Evolutionary conservation across 2,797 vertebrate genomes (phyloP).

Genomic region (Meda fulgida): DNA sequence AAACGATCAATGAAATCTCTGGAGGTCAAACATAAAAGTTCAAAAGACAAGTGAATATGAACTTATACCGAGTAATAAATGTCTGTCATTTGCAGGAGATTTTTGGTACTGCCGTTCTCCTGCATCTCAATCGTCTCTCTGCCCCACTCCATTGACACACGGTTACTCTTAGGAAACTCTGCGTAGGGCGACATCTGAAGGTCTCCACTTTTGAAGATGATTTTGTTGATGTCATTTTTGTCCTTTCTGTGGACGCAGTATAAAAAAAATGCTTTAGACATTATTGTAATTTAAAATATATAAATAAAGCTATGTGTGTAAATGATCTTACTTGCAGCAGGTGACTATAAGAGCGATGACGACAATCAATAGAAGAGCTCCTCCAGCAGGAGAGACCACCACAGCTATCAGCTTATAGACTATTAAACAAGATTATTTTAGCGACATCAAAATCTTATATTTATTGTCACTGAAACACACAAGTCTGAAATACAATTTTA

Average conservation of each 20-base stretch:
- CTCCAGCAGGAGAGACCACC: conserved; percentile 92
- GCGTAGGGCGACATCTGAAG: conserved; percentile 95
- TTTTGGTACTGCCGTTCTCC: conserved; percentile 98
- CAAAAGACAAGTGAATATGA: not conserved
- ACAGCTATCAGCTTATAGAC: conserved; percentile 96
- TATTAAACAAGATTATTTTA: conserved; percentile 63
- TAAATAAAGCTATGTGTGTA: not conserved
- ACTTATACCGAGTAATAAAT: conserved; percentile 92
- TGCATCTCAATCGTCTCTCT: conserved; percentile 98
- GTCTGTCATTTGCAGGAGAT: conserved; percentile 96
- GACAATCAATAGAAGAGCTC: conserved; percentile 88
- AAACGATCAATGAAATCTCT: not conserved
- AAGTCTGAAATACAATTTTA: not conserved
- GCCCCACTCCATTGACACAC: conserved; percentile 93
- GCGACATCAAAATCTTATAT: not conserved
- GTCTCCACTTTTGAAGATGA: conserved; percentile 98
- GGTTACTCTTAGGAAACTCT: conserved; percentile 92
- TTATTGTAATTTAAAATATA: not conserved
- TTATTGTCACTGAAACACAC: not conserved
- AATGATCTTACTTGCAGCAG: conserved; percentile 86
- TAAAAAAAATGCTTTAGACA: conserved; percentile 41
- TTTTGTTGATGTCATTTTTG: conserved; percentile 98
- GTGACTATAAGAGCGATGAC: conserved; percentile 88
- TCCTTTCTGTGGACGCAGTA: conserved; percentile 82
- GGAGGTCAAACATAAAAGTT: not conserved